phyloP scores from a whole-genome alignment of 2,888 invertebrate species.

The Drosophila antonietae region DNA sequence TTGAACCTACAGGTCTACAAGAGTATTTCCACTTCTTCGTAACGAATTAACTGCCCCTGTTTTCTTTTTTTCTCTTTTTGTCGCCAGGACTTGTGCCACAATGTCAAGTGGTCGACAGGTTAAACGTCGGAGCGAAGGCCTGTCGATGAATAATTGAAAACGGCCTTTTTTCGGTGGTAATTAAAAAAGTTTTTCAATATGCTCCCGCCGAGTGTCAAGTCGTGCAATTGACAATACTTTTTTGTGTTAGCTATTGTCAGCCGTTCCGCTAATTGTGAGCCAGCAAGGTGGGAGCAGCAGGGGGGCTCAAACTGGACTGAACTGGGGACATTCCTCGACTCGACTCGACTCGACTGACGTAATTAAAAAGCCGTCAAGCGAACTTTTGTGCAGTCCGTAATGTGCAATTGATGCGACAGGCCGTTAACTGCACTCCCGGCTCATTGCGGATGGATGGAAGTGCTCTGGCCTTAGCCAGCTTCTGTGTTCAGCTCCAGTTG shows the following conservation, averaged over 20 bases:
- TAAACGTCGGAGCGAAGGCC: constrained; percentile 56
- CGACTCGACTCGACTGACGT: constrained; percentile 57
- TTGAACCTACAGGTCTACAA: not conserved
- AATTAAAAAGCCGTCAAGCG: constrained; percentile 76
- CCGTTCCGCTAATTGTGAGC: constrained; percentile 51
- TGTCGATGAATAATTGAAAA: constrained; percentile 76
- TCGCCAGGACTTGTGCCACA: constrained; percentile 12
- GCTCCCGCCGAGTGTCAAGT: constrained; percentile 46
- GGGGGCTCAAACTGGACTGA: constrained; percentile 1
- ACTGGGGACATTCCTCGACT: constrained; percentile 37
- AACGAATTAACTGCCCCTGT: not conserved
- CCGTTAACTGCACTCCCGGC: constrained; percentile 63
- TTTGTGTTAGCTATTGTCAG: constrained; percentile 48
- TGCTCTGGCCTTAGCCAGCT: constrained; percentile 8
- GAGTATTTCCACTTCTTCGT: constrained; percentile 2
- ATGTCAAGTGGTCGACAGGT: constrained; percentile 71
- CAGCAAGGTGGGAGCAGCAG: not conserved
- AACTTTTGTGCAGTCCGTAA: constrained; percentile 57
- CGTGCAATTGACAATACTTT: constrained; percentile 56
- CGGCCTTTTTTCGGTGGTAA: constrained; percentile 58
- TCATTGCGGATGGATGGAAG: constrained; percentile 13
- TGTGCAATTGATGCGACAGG: constrained; percentile 75
- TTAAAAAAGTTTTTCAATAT: constrained; percentile 74
- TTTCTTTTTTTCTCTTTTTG: constrained; percentile 5
- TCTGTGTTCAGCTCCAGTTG: constrained; percentile 2